Evolutionary conservation across 2,888 invertebrate species (phyloP).

Genomic region (Metalampra italica): DNA sequence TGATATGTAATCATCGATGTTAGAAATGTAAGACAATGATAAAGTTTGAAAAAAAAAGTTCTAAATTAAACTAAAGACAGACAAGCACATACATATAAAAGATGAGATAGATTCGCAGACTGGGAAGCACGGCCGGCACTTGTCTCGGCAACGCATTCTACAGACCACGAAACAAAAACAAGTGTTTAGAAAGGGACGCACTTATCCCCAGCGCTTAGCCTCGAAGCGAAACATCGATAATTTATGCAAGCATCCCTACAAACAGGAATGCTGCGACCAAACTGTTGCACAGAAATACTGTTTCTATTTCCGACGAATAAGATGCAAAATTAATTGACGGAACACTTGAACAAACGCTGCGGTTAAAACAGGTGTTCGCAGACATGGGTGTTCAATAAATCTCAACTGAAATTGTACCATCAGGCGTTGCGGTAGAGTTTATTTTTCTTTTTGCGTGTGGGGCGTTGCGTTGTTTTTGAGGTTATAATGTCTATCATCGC

Average conservation of each 20-base stretch:
- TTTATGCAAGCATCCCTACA: constrained; percentile 76
- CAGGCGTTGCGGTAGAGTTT: neutral
- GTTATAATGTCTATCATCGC: constrained; percentile 46
- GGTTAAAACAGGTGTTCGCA: constrained; percentile 75
- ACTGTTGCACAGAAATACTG: constrained; percentile 3
- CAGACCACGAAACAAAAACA: constrained; percentile 65
- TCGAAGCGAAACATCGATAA: constrained; percentile 73
- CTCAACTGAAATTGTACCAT: constrained; percentile 20
- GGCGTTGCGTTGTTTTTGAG: constrained; percentile 30
- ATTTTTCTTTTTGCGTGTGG: constrained; percentile 15
- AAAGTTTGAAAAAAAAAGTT: neutral
- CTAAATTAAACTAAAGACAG: neutral
- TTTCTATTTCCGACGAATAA: constrained; percentile 14
- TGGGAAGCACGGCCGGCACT: constrained; percentile 49
- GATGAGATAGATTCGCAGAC: constrained; percentile 41
- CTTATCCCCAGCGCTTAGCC: constrained; percentile 46
- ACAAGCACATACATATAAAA: constrained; percentile 30
- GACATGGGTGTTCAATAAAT: constrained; percentile 41
- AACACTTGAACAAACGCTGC: constrained; percentile 48
- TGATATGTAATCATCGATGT: no score
- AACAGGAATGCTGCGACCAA: constrained; percentile 61
- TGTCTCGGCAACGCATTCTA: constrained; percentile 55
- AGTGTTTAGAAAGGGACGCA: constrained; percentile 63
- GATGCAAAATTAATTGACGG: constrained; percentile 24
- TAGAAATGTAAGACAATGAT: no score